A percentile compares a stretch with the other conserved stretches of the same genome.
Conservation (phyloP, 92 coral and sea anemone genomes). For the Porites divaricata region DNA sequence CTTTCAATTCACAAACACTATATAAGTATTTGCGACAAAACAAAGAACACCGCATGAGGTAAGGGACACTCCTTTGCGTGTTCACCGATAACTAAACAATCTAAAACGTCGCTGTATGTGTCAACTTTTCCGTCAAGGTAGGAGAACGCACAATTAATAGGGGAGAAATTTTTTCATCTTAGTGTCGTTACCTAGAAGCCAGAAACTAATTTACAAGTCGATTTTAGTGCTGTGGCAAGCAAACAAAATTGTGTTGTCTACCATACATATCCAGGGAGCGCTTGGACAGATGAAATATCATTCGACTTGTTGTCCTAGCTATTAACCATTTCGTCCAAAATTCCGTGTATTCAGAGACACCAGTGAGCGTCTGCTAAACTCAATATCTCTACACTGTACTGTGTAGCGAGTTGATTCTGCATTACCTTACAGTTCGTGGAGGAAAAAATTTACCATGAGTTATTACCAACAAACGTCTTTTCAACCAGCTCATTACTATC, state of each 20-base stretch:
- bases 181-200: conserved; percentile 36
- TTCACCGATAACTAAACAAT: background rate
- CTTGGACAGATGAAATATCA: background rate
- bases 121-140: conserved; percentile 2
- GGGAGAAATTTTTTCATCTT: conserved; percentile 24
- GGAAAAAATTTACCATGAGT: conserved; percentile 7
- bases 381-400: background rate
- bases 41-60: background rate
- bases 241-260: background rate
- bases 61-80: background rate
- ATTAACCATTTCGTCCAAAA: background rate
- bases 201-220: background rate
- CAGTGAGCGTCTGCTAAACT: background rate
- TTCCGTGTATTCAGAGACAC: background rate
- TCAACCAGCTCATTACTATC: conserved; percentile 50
- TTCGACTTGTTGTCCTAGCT: background rate
- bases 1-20: background rate
- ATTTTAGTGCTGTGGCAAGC: background rate
- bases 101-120: no score
- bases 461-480: conserved; percentile 37
- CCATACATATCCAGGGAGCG: background rate
- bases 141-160: background rate
- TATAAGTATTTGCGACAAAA: background rate
- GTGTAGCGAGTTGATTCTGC: background rate
- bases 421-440: no score